These are phyloP conservation scores for Sardina pilchardus DNA, from an alignment of 2,113 vertebrate genomes.

Conservation along the genomic window DNA sequence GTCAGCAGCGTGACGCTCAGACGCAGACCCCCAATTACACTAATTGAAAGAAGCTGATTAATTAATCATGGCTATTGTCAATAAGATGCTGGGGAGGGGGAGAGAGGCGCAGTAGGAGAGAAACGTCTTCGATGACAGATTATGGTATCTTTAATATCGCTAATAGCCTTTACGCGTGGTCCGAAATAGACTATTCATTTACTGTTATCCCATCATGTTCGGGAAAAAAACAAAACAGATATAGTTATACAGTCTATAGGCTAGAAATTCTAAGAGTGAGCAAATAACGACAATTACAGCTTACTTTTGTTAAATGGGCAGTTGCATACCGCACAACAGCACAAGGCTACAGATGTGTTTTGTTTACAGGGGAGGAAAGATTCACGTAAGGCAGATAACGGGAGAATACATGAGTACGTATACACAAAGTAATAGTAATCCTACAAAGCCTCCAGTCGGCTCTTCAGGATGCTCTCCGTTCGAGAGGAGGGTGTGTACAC, in stretches of 20 bases:
- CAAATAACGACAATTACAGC: neutral
- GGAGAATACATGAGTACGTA: constrained; percentile 29
- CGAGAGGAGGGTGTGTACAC: constrained; percentile 31
- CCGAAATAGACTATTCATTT: neutral
- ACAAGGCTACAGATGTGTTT: constrained; percentile 5
- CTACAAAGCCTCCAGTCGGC: neutral
- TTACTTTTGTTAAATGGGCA: neutral
- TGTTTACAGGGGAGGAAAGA: constrained; percentile 21
- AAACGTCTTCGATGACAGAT: neutral
- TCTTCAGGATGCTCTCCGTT: neutral
- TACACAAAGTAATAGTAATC: constrained; percentile 17
- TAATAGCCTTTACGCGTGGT: neutral
- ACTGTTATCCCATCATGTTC: neutral
- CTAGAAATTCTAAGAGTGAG: neutral
- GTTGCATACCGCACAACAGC: neutral
- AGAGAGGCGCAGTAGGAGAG: neutral
- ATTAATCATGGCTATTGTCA: constrained; percentile 62
- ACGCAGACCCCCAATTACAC: constrained; percentile 52
- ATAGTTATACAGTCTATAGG: neutral
- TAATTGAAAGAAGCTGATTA: constrained; percentile 66
- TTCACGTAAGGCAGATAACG: neutral
- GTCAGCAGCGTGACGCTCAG: constrained; percentile 20
- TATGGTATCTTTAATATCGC: neutral
- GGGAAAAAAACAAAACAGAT: neutral
- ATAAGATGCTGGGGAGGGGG: constrained; percentile 35